These are phyloP conservation scores for Oligia strigilis DNA, from an alignment of 2,888 invertebrate species.

Conservation along the genomic window DNA sequence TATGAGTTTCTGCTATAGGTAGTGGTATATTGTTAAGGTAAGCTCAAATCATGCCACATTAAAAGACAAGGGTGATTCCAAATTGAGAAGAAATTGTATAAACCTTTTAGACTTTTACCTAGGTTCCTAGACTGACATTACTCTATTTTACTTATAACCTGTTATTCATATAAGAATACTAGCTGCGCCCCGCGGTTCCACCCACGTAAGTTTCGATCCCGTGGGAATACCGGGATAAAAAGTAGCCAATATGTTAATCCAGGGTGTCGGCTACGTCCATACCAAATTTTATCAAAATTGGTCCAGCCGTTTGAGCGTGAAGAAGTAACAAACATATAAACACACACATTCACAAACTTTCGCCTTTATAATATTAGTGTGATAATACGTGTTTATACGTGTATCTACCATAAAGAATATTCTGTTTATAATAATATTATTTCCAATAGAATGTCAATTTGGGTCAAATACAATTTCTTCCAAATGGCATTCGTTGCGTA, in stretches of 20 bases:
- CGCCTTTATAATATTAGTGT: too few relatives aligned
- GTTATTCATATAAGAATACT: conserved; percentile 16
- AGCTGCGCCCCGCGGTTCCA: too few relatives aligned
- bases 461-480: conserved; percentile 27
- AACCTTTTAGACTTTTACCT: background rate
- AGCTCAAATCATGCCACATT: conserved; percentile 58
- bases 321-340: too few relatives aligned
- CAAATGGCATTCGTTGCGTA: conserved; percentile 24
- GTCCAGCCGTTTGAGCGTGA: too few relatives aligned
- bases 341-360: too few relatives aligned
- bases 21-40: conserved; percentile 58
- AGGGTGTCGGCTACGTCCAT: too few relatives aligned
- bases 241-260: too few relatives aligned
- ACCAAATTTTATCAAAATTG: too few relatives aligned
- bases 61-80: conserved; percentile 26
- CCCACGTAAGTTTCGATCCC: too few relatives aligned
- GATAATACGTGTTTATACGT: background rate
- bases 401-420: background rate
- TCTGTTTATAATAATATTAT: background rate
- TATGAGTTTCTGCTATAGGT: conserved; percentile 61
- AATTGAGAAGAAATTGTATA: conserved; percentile 37
- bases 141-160: conserved; percentile 17
- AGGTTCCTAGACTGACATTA: conserved; percentile 2
- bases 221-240: too few relatives aligned
- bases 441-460: background rate